A percentile compares a stretch with the other conserved stretches of the same genome.
Evolutionary conservation across 2,113 vertebrate genomes (phyloP).

Genomic region (Origma solitaria): DNA sequence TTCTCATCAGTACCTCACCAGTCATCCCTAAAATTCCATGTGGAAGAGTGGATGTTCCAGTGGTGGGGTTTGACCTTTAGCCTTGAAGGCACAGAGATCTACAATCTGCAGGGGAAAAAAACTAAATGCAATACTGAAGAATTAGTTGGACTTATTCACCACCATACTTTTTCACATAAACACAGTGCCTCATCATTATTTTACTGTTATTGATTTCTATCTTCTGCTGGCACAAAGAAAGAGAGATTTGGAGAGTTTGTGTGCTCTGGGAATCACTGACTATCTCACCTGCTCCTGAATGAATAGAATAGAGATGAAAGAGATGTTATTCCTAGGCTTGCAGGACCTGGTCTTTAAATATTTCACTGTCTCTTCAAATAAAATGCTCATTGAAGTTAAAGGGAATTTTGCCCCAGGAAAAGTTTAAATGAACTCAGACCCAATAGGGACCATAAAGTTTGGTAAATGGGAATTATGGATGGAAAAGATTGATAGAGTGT

Average conservation of each 20-base stretch:
- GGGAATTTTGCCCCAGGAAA: constrained; percentile 11
- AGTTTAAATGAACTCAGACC: neutral
- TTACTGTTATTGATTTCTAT: constrained; percentile 38
- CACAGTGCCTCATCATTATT: constrained; percentile 20
- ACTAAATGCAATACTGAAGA: neutral
- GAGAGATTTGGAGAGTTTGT: neutral
- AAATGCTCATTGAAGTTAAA: neutral
- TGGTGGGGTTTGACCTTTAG: neutral
- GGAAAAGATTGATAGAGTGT: neutral
- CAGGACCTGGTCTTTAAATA: neutral
- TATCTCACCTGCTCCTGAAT: neutral
- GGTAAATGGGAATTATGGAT: neutral
- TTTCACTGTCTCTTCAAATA: constrained; percentile 2
- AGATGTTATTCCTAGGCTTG: neutral
- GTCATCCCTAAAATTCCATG: neutral
- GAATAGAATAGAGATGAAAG: constrained; percentile 23
- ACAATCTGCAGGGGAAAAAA: neutral
- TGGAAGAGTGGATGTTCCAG: neutral
- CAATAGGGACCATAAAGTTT: neutral
- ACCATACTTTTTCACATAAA: neutral
- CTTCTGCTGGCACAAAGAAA: neutral
- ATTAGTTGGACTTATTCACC: neutral
- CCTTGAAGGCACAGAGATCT: neutral
- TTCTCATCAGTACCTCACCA: neutral
- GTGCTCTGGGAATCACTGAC: neutral